Evolutionary conservation across 2,797 vertebrate species (phyloP), one percentile per base, ranked within the genome.

Genomic region (Rhyacichthys aspro): DNA sequence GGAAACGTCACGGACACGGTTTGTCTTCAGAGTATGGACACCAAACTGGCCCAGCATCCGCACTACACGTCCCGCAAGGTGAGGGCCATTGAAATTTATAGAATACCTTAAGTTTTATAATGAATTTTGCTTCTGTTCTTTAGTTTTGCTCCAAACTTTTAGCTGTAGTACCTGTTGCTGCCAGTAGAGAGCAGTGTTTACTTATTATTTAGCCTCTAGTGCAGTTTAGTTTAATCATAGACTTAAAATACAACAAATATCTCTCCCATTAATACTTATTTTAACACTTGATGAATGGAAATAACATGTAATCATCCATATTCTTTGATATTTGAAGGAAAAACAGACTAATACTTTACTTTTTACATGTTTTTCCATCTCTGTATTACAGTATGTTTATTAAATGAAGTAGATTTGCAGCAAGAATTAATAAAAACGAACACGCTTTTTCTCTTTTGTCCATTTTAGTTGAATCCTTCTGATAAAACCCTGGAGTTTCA

Each of bases 31-130:
- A 94, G 90, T 75, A 94, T 98, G 94, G 91, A 97, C 79, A 65
- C 81, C 47, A 93, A 95, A 63, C 91, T 97, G 14, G 88, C 92
- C 36, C 92, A 91, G 43, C 96, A 98, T 65, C 93, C 95, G 0
- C 96, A 98, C 89, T 98, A 96, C 78, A 89, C 88, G 36, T 96
- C 95, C 84, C 93, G 95, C 76, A 95, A 96, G 94, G 95, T 96
- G 76, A 85, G 73, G 42, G 0, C n/a, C n/a, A n/a, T n/a, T n/a
- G n/a, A n/a, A n/a, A n/a, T n/a, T n/a, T n/a, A n/a, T n/a, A n/a
- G n/a, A n/a, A n/a, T n/a, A n/a, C n/a, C n/a, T n/a, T n/a, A n/a
- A n/a, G n/a, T n/a, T n/a, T n/a, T n/a, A n/a, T n/a, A n/a, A n/a
- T n/a, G n/a, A n/a, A n/a, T n/a, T n/a, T n/a, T n/a, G n/a, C n/a